Conservation (phyloP, 1,140 invertebrate species). For the Agrypnia vestita region DNA sequence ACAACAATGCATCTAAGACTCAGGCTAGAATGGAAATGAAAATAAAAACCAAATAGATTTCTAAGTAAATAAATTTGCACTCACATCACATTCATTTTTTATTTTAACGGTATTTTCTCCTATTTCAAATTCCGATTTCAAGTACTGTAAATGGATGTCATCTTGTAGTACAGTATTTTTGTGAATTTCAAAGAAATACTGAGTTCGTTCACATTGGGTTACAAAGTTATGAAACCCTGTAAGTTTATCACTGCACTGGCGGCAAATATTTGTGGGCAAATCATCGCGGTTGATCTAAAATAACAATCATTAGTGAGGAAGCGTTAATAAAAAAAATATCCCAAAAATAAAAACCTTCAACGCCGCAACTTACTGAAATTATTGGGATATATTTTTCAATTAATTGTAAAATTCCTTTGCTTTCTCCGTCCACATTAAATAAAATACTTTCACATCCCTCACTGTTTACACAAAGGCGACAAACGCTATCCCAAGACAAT, state of each 20-base stretch:
- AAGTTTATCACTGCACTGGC: constrained; percentile 49
- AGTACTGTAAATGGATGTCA: constrained; percentile 43
- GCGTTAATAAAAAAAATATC: not conserved
- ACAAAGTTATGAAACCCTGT: constrained; percentile 48
- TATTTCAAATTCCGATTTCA: constrained; percentile 47
- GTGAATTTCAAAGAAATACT: constrained; percentile 34
- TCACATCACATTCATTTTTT: constrained; percentile 48
- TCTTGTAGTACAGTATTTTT: constrained; percentile 36
- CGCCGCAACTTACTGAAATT: constrained; percentile 23
- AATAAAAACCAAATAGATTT: no score
- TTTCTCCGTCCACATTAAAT: constrained; percentile 42
- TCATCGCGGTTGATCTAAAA: constrained; percentile 45
- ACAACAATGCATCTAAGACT: not conserved
- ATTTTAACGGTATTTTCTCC: constrained; percentile 42
- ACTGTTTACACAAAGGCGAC: constrained; percentile 46
- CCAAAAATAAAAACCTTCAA: constrained; percentile 4
- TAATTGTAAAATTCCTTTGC: constrained; percentile 39
- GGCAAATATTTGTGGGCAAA: constrained; percentile 47
- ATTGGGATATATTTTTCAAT: constrained; percentile 50
- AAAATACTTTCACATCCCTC: constrained; percentile 40
- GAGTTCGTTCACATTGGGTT: constrained; percentile 44
- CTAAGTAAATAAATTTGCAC: not conserved
- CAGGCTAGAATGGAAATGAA: not conserved
- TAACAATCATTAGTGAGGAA: constrained; percentile 7
- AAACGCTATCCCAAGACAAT: constrained; percentile 41